Conservation (phyloP, 1,140 invertebrate genomes). For the Atta texana region DNA sequence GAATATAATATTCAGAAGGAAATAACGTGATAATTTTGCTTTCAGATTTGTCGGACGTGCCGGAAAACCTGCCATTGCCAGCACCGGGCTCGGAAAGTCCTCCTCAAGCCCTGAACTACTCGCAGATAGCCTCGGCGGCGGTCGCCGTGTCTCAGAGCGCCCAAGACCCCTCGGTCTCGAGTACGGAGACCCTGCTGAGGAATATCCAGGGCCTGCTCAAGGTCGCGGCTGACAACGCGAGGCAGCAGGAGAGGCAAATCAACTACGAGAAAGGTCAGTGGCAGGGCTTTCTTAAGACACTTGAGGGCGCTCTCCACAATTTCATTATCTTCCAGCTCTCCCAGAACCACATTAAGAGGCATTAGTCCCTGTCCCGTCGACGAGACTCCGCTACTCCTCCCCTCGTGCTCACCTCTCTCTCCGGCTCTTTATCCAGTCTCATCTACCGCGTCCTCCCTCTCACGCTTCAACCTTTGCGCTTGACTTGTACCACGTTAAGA, state of each 20-base stretch:
- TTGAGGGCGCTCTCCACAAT: constrained; percentile 86
- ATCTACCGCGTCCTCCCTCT: constrained; percentile 20
- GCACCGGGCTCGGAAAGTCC: constrained; percentile 88
- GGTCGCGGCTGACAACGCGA: constrained; percentile 97
- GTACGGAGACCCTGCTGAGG: constrained; percentile 96
- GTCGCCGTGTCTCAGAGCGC: constrained; percentile 83
- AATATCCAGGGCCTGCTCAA: constrained; percentile 98
- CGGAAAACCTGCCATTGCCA: constrained; percentile 87
- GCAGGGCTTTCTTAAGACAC: constrained; percentile 86
- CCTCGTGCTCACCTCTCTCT: not conserved
- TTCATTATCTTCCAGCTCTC: constrained; percentile 85
- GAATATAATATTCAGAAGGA: not conserved
- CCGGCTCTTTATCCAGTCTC: constrained; percentile 12
- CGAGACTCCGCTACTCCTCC: constrained; percentile 42
- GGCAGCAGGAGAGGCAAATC: constrained; percentile 97
- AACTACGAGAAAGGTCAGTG: constrained; percentile 97
- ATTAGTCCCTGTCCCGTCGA: constrained; percentile 77
- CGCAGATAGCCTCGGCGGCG: constrained; percentile 87
- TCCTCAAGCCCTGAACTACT: constrained; percentile 91
- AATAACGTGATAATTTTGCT: constrained; percentile 10
- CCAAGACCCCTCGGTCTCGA: constrained; percentile 89
- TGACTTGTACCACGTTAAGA: constrained; percentile 20
- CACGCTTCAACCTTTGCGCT: constrained; percentile 27
- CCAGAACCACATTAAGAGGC: constrained; percentile 84
- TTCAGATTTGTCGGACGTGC: constrained; percentile 89